Evolutionary conservation across 1,140 invertebrate genomes (phyloP).

Genomic region (Drosophila carrolli): DNA sequence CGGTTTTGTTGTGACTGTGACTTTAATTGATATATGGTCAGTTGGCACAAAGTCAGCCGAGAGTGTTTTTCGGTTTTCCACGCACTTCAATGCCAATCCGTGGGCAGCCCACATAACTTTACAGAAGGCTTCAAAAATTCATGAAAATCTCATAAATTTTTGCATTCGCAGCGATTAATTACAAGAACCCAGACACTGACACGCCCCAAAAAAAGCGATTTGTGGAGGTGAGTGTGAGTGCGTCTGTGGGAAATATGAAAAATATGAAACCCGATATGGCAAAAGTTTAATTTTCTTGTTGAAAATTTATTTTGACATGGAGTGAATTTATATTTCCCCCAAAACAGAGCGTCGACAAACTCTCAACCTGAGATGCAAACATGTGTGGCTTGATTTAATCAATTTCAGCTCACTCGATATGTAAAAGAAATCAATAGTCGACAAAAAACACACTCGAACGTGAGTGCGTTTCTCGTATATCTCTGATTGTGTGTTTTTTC

Average conservation of each 20-base stretch:
- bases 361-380: slow-evolving; percentile 35
- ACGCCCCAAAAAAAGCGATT: slow-evolving; percentile 58
- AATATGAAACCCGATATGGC: slow-evolving; percentile 43
- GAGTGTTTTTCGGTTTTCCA: slow-evolving; percentile 48
- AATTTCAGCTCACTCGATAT: slow-evolving; percentile 47
- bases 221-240: slow-evolving; percentile 1
- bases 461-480: slow-evolving; percentile 14
- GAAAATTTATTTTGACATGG: slow-evolving; percentile 63
- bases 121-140: slow-evolving; percentile 61
- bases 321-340: slow-evolving; percentile 56
- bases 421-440: slow-evolving; percentile 47
- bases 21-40: slow-evolving; percentile 75
- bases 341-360: slow-evolving; percentile 9
- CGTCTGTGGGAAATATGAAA: slow-evolving; percentile 55
- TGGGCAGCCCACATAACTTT: slow-evolving; percentile 61
- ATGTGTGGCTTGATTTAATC: slow-evolving; percentile 64
- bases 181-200: slow-evolving; percentile 54
- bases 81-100: slow-evolving; percentile 69
- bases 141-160: slow-evolving; percentile 77
- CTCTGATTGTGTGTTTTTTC: slow-evolving; percentile 37
- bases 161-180: slow-evolving; percentile 75
- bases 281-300: slow-evolving; percentile 36
- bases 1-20: slow-evolving; percentile 75
- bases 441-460: slow-evolving; percentile 3
- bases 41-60: slow-evolving; percentile 44